Conservation (phyloP, 2,797 vertebrate species). For the Typhlichthys eigenmanni region DNA sequence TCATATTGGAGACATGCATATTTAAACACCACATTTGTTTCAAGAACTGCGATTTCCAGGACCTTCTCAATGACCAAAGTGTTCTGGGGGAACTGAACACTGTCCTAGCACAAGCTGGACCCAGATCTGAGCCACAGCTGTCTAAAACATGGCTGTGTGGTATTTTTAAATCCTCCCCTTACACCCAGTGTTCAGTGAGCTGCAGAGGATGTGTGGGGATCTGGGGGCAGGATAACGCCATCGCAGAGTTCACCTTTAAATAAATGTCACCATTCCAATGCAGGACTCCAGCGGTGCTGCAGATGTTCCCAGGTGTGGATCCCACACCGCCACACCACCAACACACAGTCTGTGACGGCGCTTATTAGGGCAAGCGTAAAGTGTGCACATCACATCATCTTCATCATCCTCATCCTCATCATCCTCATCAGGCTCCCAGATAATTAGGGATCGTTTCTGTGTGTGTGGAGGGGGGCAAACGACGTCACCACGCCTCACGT, state of each 20-base stretch:
- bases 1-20: conserved; percentile 57
- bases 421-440: conserved; percentile 85
- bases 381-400: conserved; percentile 78
- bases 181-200: neutral
- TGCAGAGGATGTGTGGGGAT: no score
- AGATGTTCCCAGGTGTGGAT: no score
- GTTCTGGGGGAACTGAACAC: neutral
- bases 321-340: no score
- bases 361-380: conserved; percentile 89
- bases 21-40: conserved; percentile 55
- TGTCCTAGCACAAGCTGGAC: neutral
- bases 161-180: no score
- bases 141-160: neutral
- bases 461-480: conserved; percentile 79
- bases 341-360: conserved; percentile 84
- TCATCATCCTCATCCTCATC: conserved; percentile 67
- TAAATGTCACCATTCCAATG: no score
- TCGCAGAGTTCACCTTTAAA: no score
- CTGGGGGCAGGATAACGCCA: no score
- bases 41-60: conserved; percentile 17
- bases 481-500: conserved; percentile 86
- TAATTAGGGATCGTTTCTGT: conserved; percentile 89
- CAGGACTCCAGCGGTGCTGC: no score
- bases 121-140: neutral
- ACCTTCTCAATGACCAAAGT: neutral